Evolutionary conservation across 92 coral and sea anemone genomes (phyloP), one percentile per base, ranked within the genome.

Genomic region (Porites evermanni): DNA sequence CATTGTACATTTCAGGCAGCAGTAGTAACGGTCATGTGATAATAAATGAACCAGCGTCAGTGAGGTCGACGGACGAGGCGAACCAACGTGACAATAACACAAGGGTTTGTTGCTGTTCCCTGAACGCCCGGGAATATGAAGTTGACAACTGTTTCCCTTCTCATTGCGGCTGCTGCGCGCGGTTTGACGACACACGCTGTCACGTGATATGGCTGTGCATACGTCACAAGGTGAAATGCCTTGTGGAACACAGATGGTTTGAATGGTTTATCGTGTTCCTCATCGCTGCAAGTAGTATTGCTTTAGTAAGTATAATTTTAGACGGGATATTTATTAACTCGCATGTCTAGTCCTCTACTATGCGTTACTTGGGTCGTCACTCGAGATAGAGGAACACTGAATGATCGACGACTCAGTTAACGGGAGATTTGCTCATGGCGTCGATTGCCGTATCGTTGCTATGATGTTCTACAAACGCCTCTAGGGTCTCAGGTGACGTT

Each of bases 231-330:
- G 91, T 89, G 70, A 94, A 84, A 72, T 72, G 81, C 11, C 29
- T 96, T 29, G 99, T 96, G 50, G 97, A 91, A 19, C 88, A 91
- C 87, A 95, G 91, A 84, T 85, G 88, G 67, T 96, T 95, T 72
- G 99, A 96, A 75, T 94, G 99, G 98, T 91, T 96, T 38, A 93
- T 96, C 72, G 91, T 96, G 81, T 23, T 86, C 47, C 88, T 96
- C 58, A 96, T 96, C 10, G 96, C 91, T 0, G 91, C 92, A 2
- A 96, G 99, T 79, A 96, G 99, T 72, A 93, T 93, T 18, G 91
- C 98, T 7, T 72, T 96, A 93, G 99, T 96, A 79, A 70, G 98
- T 93, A 59, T 8, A 51, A 44, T 51, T 6, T 0, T 0, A 38
- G 47, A 38, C 0, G 6, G 0, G 47, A 0, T 38, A 38, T 38